Evolutionary conservation across 2,888 invertebrate species (phyloP), one percentile per base, ranked within the genome.

Genomic region (Ligdia adustata): DNA sequence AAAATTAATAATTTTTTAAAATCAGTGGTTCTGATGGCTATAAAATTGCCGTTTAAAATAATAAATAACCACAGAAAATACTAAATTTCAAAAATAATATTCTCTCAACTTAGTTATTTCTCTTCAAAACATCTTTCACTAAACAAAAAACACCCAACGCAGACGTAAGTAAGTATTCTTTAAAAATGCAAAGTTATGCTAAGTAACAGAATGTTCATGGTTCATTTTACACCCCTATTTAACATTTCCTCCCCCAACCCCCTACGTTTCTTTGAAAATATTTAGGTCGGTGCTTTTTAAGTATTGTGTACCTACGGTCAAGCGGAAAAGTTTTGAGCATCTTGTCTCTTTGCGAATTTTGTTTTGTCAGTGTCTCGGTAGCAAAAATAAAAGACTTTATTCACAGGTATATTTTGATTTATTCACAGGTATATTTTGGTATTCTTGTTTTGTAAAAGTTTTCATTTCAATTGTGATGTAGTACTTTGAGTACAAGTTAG

Each of bases 131-230:
- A 24, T 12, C 34, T 22, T 27, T 20, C n/a, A 27, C 24, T 35
- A 27, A 42, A 48, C 26, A 48, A 42, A 37, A 43, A 37, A 34
- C 6, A 26, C 7, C 27, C 12, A 13, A 28, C 35, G 16, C 47
- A 47, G 37, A 41, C 9, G 29, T 35, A 47, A 41, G 40, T 44
- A 42, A 42, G 42, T 42, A 58, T 44, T 53, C 44, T 41, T 48
- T 47, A 51, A 53, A 55, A 53, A 60, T 60, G 59, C 46, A 55
- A 60, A 60, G 44, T 52, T 60, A 60, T 60, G 59, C 51, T 53
- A 57, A 59, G 51, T 55, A 51, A 52, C 52, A 52, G 48, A 55
- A 60, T 52, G 43, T 51, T 55, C 50, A 29, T 43, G 52, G 41
- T 55, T 47, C 55, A 51, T 55, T 55, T 56, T 56, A 51, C 56